Conservation (phyloP, 2,113 vertebrate genomes). For the Tapirus terrestris region DNA sequence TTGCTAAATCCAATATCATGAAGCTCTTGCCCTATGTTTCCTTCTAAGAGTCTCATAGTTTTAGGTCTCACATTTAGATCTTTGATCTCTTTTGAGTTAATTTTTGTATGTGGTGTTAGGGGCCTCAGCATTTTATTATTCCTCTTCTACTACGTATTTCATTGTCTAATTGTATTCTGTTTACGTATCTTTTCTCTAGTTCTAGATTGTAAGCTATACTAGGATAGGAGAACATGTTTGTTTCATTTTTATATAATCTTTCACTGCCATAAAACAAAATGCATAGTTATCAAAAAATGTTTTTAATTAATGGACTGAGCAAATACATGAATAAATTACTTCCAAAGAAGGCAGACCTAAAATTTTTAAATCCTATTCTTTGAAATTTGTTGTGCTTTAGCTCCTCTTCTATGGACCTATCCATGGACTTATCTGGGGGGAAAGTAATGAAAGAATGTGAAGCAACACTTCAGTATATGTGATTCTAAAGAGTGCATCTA, state of each 20-base stretch:
- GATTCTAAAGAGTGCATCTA: constrained; percentile 21
- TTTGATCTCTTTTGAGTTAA: neutral
- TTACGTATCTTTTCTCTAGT: neutral
- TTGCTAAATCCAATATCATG: neutral
- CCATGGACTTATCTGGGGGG: neutral
- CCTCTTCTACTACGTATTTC: neutral
- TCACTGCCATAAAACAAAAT: neutral
- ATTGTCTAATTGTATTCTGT: neutral
- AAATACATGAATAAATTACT: neutral
- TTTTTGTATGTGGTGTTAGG: neutral
- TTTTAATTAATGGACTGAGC: neutral
- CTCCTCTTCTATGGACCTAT: neutral
- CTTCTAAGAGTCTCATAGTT: neutral
- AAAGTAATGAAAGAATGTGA: neutral
- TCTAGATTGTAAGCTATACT: neutral
- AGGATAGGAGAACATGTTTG: neutral
- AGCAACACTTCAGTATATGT: constrained; percentile 5
- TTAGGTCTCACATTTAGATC: neutral
- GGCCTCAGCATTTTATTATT: neutral
- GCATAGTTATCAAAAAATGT: neutral
- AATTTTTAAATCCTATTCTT: neutral
- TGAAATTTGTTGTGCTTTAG: neutral
- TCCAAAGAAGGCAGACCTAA: neutral
- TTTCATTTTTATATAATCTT: neutral
- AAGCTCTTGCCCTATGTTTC: neutral